A percentile compares a stretch with the other conserved stretches of the same genome.
phyloP scores from a whole-genome alignment of 2,113 vertebrate genomes.

The Atrichornis clamosus region DNA sequence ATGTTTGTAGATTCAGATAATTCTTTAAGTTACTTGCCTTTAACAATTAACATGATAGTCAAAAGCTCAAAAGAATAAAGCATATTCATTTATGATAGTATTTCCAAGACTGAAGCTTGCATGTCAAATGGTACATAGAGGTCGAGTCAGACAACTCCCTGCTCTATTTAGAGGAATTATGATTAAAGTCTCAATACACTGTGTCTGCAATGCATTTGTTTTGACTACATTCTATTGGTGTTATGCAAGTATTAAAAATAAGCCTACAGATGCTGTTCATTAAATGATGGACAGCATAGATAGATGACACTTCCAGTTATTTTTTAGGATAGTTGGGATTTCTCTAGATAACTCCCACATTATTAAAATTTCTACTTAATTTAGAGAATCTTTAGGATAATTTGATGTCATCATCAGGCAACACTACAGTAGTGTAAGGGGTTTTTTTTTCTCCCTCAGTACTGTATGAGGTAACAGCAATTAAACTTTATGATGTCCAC shows the following conservation, averaged over 20 bases:
- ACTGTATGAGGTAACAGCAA: neutral
- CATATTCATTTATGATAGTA: neutral
- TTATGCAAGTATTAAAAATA: conserved; percentile 43
- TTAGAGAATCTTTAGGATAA: neutral
- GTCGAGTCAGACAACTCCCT: conserved; percentile 36
- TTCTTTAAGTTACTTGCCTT: neutral
- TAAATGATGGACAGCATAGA: neutral
- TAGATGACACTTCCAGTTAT: neutral
- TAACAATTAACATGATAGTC: neutral
- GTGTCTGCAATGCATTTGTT: conserved; percentile 51
- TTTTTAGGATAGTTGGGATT: neutral
- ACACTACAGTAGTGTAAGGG: neutral
- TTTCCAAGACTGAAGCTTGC: neutral
- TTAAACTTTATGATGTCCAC: neutral
- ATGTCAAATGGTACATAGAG: conserved; percentile 42
- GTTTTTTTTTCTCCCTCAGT: neutral
- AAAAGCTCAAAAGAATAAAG: neutral
- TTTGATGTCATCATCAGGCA: neutral
- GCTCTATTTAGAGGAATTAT: conserved; percentile 54
- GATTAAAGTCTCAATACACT: conserved; percentile 24
- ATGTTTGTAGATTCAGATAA: neutral
- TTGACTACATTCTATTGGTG: conserved; percentile 35
- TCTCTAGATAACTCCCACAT: neutral
- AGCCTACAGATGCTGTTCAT: neutral
- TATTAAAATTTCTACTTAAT: neutral